Evolutionary conservation across 2,888 invertebrate genomes (phyloP).

Genomic region (Drosophila recens): DNA sequence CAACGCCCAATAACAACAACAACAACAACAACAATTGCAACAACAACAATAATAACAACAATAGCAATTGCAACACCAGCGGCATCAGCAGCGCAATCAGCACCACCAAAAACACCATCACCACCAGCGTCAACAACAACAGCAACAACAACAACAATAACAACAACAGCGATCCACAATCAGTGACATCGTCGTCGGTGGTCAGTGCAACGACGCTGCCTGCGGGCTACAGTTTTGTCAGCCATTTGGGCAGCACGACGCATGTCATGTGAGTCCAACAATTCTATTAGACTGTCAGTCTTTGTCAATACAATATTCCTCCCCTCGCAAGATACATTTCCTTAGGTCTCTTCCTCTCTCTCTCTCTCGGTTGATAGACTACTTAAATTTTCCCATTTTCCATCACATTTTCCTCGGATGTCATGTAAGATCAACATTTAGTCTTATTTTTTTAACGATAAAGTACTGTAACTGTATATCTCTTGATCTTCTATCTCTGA

Average conservation of each 20-base stretch:
- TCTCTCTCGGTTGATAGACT: no score
- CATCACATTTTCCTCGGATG: slow-evolving; percentile 44
- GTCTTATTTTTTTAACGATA: no score
- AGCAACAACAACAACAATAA: slow-evolving; percentile 9
- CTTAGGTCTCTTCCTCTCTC: no score
- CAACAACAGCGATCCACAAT: slow-evolving; percentile 32
- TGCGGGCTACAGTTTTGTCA: slow-evolving; percentile 65
- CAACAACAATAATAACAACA: slow-evolving; percentile 4
- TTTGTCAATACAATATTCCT: no score
- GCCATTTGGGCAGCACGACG: slow-evolving; percentile 56
- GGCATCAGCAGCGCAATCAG: slow-evolving; percentile 19
- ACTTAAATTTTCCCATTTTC: no score
- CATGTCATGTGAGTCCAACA: slow-evolving; percentile 69
- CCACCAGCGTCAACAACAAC: slow-evolving; percentile 9
- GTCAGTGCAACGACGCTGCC: slow-evolving; percentile 53
- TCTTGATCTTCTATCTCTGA: no score
- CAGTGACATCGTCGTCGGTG: slow-evolving; percentile 38
- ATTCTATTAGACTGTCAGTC: no score
- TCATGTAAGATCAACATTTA: slow-evolving; percentile 62
- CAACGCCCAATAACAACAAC: slow-evolving; percentile 15
- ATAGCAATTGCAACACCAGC: background rate
- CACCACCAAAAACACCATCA: slow-evolving; percentile 22
- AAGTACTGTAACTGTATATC: no score
- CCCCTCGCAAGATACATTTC: no score
- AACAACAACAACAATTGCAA: slow-evolving; percentile 9